Percentiles rank a stretch among this genome's conserved stretches.
Evolutionary conservation across 2,888 invertebrate species (phyloP).

Genomic region (Alentia gelatinosa): DNA sequence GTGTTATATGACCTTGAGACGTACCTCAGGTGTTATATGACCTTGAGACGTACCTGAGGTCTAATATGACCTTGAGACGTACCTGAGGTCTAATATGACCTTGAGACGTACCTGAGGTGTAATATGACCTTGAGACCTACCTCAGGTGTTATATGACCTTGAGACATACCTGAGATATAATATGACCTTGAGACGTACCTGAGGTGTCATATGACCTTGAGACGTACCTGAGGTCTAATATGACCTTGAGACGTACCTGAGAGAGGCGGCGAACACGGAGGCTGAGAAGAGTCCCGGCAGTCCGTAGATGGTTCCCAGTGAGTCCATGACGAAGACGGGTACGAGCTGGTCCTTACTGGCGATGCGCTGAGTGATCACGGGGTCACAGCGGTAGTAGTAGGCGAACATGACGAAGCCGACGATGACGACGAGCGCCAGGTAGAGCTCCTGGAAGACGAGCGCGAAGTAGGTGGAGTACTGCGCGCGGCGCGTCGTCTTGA

Average conservation of each 20-base stretch:
- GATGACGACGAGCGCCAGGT: slow-evolving; percentile 68
- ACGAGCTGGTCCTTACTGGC: slow-evolving; percentile 85
- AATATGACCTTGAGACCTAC: no score
- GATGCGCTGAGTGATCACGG: slow-evolving; percentile 68
- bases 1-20: no score
- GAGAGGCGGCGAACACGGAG: slow-evolving; percentile 95
- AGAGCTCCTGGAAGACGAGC: slow-evolving; percentile 67
- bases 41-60: no score
- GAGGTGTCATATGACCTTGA: no score
- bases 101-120: no score
- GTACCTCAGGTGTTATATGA: no score
- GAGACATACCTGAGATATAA: no score
- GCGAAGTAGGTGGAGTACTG: slow-evolving; percentile 67
- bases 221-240: no score
- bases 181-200: no score
- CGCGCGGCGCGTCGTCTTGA: slow-evolving; percentile 89
- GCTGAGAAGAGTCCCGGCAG: slow-evolving; percentile 95
- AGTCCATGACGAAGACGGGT: slow-evolving; percentile 93
- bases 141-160: no score
- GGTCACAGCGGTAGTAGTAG: slow-evolving; percentile 72
- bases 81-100: no score
- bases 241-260: slow-evolving; percentile 88
- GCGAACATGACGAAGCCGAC: slow-evolving; percentile 73
- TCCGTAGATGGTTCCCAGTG: slow-evolving; percentile 88
- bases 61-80: no score